Percentiles rank a stretch among this genome's conserved stretches.
phyloP scores from a whole-genome alignment of 2,888 invertebrate genomes.

The Synanthedon andrenaeformis region DNA sequence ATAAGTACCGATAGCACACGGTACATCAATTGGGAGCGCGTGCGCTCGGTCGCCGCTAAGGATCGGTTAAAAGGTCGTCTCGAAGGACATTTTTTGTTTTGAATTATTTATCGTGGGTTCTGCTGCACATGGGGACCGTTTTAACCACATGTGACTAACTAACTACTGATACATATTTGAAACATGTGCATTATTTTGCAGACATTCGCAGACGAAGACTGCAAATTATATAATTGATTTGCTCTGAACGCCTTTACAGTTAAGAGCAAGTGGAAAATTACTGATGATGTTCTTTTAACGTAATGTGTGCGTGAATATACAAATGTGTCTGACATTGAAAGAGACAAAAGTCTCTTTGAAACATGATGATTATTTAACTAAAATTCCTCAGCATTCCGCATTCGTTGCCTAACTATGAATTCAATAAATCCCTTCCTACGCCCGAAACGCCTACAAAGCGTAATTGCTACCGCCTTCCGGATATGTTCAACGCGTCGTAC shows the following conservation, averaged over 20 bases:
- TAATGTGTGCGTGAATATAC: neutral
- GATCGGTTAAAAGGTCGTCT: conserved; percentile 53
- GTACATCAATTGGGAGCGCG: conserved; percentile 28
- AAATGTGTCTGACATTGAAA: conserved; percentile 9
- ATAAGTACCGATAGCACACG: conserved; percentile 57
- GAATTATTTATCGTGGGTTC: conserved; percentile 31
- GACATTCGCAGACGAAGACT: conserved; percentile 3
- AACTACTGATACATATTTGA: conserved; percentile 1
- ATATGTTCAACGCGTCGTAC: conserved; percentile 29
- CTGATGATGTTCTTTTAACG: conserved; percentile 4
- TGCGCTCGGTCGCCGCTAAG: conserved; percentile 18
- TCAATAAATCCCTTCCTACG: conserved; percentile 23
- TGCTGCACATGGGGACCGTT: conserved; percentile 26
- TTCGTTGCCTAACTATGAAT: conserved; percentile 20
- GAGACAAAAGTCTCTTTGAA: conserved; percentile 22
- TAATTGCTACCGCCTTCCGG: conserved; percentile 47
- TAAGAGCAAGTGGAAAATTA: conserved; percentile 9
- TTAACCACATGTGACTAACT: conserved; percentile 8
- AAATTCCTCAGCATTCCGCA: conserved; percentile 14
- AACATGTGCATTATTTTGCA: neutral
- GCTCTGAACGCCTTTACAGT: conserved; percentile 8
- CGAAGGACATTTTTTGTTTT: conserved; percentile 57
- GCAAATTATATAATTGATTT: conserved; percentile 2
- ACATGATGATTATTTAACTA: conserved; percentile 20
- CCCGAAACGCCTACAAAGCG: conserved; percentile 31